Conservation (phyloP, 1,140 invertebrate species). For the Platorchestia sp. region DNA sequence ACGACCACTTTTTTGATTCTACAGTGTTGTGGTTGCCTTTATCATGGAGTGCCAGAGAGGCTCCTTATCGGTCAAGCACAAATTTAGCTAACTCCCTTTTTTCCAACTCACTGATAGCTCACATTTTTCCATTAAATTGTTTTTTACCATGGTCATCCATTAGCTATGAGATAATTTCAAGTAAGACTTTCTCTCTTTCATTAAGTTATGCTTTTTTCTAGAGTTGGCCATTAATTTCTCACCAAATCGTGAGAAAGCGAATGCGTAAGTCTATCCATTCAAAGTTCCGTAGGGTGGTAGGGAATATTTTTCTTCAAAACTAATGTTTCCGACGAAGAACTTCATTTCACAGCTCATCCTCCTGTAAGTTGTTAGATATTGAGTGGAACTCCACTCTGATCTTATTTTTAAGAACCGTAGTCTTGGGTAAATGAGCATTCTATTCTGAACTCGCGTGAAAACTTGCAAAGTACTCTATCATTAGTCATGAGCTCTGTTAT, state of each 20-base stretch:
- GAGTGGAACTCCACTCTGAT: too few species aligned
- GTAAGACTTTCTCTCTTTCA: not conserved
- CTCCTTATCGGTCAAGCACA: not conserved
- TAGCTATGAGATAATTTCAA: not conserved
- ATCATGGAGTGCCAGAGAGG: not conserved
- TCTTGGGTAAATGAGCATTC: too few species aligned
- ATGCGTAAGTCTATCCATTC: not conserved
- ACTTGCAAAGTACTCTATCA: too few species aligned
- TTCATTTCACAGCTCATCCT: too few species aligned
- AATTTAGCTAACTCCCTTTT: not conserved
- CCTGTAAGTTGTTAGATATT: too few species aligned
- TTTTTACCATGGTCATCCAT: not conserved
- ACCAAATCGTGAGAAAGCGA: not conserved
- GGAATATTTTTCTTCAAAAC: not conserved
- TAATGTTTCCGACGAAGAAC: not conserved
- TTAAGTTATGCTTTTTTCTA: not conserved
- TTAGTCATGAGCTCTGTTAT: too few species aligned
- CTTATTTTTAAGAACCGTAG: too few species aligned
- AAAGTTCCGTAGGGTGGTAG: not conserved
- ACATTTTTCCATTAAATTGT: not conserved
- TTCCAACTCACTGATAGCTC: too few species aligned
- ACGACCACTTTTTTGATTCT: not conserved
- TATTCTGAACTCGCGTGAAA: too few species aligned
- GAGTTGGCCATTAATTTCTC: not conserved
- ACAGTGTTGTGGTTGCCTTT: not conserved